Conservation (phyloP, 2,888 invertebrate species). For the Chaitophorus viminalis region DNA sequence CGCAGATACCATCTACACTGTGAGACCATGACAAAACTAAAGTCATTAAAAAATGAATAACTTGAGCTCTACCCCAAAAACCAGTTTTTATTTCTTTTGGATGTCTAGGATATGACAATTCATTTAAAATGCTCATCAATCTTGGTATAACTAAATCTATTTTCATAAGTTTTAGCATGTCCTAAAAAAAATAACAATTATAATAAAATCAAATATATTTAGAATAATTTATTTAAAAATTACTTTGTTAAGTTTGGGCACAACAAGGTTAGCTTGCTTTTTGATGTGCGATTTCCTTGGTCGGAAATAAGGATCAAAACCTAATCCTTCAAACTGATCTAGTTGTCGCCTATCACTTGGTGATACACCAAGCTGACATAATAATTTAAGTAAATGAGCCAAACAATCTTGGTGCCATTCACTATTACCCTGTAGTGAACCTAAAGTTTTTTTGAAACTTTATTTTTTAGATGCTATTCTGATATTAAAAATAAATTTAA, state of each 20-base stretch:
- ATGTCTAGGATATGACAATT: constrained; percentile 83
- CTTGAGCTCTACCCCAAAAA: constrained; percentile 91
- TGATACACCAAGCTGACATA: constrained; percentile 82
- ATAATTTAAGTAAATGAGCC: constrained; percentile 83
- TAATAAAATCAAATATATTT: constrained; percentile 6
- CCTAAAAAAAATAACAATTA: constrained; percentile 67
- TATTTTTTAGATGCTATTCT: neutral
- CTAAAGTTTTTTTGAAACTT: constrained; percentile 66
- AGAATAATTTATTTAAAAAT: constrained; percentile 19
- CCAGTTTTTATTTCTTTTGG: constrained; percentile 90
- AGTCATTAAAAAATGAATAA: constrained; percentile 89
- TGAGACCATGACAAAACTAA: constrained; percentile 93
- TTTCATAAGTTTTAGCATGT: constrained; percentile 84
- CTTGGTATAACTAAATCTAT: constrained; percentile 84
- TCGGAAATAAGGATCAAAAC: constrained; percentile 62
- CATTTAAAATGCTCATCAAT: constrained; percentile 86
- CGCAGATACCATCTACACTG: constrained; percentile 82
- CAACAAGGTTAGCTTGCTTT: constrained; percentile 73
- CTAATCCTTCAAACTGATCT: constrained; percentile 63
- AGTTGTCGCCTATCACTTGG: constrained; percentile 67
- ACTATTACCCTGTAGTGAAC: constrained; percentile 79
- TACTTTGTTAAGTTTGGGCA: constrained; percentile 79
- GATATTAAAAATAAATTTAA: constrained; percentile 23
- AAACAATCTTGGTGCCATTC: constrained; percentile 97
- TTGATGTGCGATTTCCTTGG: constrained; percentile 63